These are phyloP conservation scores for Atractosteus spatula DNA, from an alignment of 2,113 vertebrate genomes.

Conservation along the genomic window DNA sequence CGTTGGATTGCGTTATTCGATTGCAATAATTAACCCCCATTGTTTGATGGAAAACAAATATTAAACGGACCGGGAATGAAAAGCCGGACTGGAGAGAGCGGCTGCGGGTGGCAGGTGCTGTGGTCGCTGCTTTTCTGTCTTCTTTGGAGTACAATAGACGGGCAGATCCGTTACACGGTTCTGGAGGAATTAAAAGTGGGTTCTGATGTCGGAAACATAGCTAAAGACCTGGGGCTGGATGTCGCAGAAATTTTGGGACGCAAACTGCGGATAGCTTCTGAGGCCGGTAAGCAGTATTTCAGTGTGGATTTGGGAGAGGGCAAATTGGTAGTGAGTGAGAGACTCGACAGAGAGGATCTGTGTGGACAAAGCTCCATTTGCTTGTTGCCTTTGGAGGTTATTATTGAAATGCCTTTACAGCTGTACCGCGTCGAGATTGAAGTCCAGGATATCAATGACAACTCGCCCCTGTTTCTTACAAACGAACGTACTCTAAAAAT, in stretches of 20 bases:
- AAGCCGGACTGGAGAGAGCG: slow-evolving; percentile 8
- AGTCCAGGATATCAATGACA: slow-evolving; percentile 71
- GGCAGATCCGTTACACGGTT: slow-evolving; percentile 12
- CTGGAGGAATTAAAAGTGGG: slow-evolving; percentile 40
- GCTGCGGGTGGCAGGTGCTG: slow-evolving; percentile 36
- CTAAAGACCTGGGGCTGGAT: slow-evolving; percentile 40
- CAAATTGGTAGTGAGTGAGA: slow-evolving; percentile 25
- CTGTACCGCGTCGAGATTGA: slow-evolving; percentile 67
- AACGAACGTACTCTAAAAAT: slow-evolving; percentile 61
- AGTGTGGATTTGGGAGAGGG: slow-evolving; percentile 39
- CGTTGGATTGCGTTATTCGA: too few relatives aligned
- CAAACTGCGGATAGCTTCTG: slow-evolving; percentile 37
- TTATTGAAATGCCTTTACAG: slow-evolving; percentile 64
- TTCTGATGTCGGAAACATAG: slow-evolving; percentile 42
- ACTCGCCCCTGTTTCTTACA: slow-evolving; percentile 62
- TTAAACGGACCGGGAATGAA: not conserved
- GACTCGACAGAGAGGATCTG: slow-evolving; percentile 14
- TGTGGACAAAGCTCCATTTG: slow-evolving; percentile 30
- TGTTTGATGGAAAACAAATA: slow-evolving; percentile 12
- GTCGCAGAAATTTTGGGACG: slow-evolving; percentile 36
- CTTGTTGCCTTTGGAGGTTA: slow-evolving; percentile 38
- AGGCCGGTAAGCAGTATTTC: slow-evolving; percentile 21
- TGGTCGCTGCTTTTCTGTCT: slow-evolving; percentile 36
- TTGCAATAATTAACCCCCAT: too few relatives aligned
- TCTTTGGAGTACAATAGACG: slow-evolving; percentile 40